A percentile compares a stretch with the other conserved stretches of the same genome.
These are phyloP conservation scores for Drosophila quasianomalipes DNA, from an alignment of 2,888 invertebrate species.

Conservation along the genomic window DNA sequence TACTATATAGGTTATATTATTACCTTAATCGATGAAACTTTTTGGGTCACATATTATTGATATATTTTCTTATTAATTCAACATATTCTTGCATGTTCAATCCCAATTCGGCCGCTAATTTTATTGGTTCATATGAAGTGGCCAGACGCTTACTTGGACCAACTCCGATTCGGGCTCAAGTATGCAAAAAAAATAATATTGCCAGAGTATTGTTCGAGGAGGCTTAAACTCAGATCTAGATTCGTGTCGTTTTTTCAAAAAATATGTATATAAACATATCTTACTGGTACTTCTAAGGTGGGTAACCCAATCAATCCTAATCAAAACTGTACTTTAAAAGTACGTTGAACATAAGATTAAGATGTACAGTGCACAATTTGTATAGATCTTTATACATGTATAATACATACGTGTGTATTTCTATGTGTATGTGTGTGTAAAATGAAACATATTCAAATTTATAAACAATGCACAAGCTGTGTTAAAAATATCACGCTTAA, in stretches of 20 bases:
- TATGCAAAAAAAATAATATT: slow-evolving; percentile 56
- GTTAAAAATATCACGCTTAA: neutral
- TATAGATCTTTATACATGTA: slow-evolving; percentile 5
- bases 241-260: slow-evolving; percentile 27
- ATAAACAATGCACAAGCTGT: neutral
- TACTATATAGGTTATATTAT: neutral
- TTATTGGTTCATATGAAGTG: slow-evolving; percentile 11
- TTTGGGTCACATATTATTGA: neutral
- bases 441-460: slow-evolving; percentile 4
- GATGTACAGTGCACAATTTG: slow-evolving; percentile 5
- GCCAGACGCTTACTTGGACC: slow-evolving; percentile 17
- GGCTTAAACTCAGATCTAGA: slow-evolving; percentile 28
- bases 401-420: slow-evolving; percentile 4
- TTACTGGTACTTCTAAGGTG: slow-evolving; percentile 45
- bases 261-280: slow-evolving; percentile 50
- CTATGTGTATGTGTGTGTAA: neutral
- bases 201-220: slow-evolving; percentile 47
- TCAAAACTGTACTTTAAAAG: slow-evolving; percentile 4
- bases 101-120: slow-evolving; percentile 23
- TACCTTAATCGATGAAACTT: neutral
- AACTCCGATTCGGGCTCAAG: slow-evolving; percentile 45
- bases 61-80: neutral
- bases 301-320: slow-evolving; percentile 26
- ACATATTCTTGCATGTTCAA: slow-evolving; percentile 9
- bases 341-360: neutral